A percentile compares a stretch with the other conserved stretches of the same genome.
phyloP scores from a whole-genome alignment of 2,113 vertebrate species.

The Corythoichthys haematopterus region DNA sequence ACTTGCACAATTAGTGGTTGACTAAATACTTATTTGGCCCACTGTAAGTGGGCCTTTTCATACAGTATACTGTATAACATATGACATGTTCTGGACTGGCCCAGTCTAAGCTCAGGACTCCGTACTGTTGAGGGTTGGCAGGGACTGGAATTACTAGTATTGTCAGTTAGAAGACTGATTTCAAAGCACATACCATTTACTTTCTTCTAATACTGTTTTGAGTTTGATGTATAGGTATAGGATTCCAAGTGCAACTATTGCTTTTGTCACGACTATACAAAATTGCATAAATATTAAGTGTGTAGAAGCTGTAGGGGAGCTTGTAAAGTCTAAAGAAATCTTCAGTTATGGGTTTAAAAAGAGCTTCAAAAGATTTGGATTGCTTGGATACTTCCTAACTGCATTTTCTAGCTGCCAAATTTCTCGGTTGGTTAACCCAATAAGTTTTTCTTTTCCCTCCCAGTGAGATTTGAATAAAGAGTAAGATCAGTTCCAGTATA shows the following conservation, averaged over 20 bases:
- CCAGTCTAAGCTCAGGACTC: no score
- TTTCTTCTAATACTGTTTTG: no score
- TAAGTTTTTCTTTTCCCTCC: background rate
- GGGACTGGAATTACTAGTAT: no score
- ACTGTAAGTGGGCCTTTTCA: no score
- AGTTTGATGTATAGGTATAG: background rate
- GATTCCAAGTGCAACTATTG: background rate
- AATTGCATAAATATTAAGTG: constrained; percentile 1
- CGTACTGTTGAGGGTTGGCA: no score
- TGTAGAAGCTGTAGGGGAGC: constrained; percentile 21
- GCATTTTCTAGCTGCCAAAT: constrained; percentile 31
- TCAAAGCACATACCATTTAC: no score
- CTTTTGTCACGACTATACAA: background rate
- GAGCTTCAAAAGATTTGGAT: constrained; percentile 30
- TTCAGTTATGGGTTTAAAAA: constrained; percentile 18
- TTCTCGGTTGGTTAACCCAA: constrained; percentile 30
- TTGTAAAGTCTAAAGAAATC: constrained; percentile 10
- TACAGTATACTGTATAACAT: background rate
- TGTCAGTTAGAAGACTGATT: no score
- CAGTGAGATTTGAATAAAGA: constrained; percentile 28
- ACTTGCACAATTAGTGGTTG: no score
- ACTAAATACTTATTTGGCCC: no score
- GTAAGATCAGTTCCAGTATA: constrained; percentile 38
- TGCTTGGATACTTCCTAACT: constrained; percentile 22
- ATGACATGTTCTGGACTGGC: no score